phyloP scores from a whole-genome alignment of 2,888 invertebrate species.

The Archips xylosteana region DNA sequence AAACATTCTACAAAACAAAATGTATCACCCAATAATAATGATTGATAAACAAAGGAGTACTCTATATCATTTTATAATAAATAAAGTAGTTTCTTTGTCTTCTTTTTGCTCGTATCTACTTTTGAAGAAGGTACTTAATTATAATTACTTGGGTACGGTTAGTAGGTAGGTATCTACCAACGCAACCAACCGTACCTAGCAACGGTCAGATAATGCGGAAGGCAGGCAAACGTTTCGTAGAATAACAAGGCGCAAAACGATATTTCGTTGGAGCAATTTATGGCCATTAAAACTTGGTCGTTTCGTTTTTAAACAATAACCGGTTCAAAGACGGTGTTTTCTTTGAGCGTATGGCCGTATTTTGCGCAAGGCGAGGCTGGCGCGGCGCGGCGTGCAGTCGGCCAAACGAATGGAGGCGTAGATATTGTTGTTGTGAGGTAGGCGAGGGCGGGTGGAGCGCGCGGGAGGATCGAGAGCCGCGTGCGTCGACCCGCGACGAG shows the following conservation, averaged over 20 bases:
- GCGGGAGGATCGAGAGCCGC: constrained; percentile 69
- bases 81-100: constrained; percentile 8
- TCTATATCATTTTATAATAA: background rate
- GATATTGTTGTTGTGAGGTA: constrained; percentile 57
- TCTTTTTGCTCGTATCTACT: constrained; percentile 26
- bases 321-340: constrained; percentile 73
- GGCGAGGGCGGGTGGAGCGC: constrained; percentile 51
- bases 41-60: background rate
- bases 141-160: constrained; percentile 24
- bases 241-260: constrained; percentile 58
- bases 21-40: background rate
- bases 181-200: background rate
- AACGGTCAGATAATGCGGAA: constrained; percentile 57
- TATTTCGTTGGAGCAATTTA: constrained; percentile 70
- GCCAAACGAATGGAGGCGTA: constrained; percentile 64
- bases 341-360: constrained; percentile 72
- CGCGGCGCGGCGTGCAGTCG: constrained; percentile 48
- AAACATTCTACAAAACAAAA: background rate
- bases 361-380: constrained; percentile 66
- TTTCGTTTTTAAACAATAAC: constrained; percentile 77
- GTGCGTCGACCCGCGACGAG: constrained; percentile 80
- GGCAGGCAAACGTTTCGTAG: constrained; percentile 58
- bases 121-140: constrained; percentile 27
- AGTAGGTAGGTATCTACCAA: constrained; percentile 24
- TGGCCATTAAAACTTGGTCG: constrained; percentile 68